Percentiles rank a stretch among this genome's conserved stretches.
Conservation (phyloP, 2,797 vertebrate species). For the Acrossocheilus wenchowensis region DNA sequence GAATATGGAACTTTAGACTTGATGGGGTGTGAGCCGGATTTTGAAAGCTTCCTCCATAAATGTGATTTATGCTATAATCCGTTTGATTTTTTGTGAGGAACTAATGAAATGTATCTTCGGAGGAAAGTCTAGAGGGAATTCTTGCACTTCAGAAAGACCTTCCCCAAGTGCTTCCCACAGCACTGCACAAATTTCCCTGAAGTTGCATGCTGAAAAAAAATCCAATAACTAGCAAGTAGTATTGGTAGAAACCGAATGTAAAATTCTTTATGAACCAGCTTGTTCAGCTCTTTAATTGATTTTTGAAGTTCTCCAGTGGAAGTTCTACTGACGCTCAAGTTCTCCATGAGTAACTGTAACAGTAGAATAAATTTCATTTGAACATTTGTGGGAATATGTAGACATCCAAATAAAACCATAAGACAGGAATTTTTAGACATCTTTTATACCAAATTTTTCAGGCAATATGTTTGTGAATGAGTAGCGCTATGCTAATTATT, state of each 20-base stretch:
- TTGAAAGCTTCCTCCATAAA: slow-evolving; percentile 17
- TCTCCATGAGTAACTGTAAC: background rate
- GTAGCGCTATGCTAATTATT: background rate
- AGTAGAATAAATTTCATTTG: background rate
- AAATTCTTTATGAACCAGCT: slow-evolving; percentile 26
- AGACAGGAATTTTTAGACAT: no score
- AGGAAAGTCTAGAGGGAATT: slow-evolving; percentile 7
- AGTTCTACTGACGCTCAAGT: background rate
- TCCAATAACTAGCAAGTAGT: background rate
- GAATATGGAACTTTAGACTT: background rate
- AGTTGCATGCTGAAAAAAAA: slow-evolving; percentile 1
- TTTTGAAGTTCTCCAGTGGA: background rate
- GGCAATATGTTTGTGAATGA: background rate
- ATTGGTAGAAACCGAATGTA: background rate
- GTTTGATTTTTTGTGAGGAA: slow-evolving; percentile 31
- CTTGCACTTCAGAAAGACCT: background rate
- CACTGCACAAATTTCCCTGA: slow-evolving; percentile 11
- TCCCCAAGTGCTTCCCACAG: slow-evolving; percentile 5
- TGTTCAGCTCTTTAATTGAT: background rate
- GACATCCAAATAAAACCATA: background rate
- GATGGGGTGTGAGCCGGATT: background rate
- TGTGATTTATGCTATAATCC: slow-evolving; percentile 30
- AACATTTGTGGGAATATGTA: background rate
- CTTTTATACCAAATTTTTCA: background rate
- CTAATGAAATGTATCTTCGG: background rate